Evolutionary conservation across 2,888 invertebrate genomes (phyloP).

Genomic region (Spisula subtruncata): DNA sequence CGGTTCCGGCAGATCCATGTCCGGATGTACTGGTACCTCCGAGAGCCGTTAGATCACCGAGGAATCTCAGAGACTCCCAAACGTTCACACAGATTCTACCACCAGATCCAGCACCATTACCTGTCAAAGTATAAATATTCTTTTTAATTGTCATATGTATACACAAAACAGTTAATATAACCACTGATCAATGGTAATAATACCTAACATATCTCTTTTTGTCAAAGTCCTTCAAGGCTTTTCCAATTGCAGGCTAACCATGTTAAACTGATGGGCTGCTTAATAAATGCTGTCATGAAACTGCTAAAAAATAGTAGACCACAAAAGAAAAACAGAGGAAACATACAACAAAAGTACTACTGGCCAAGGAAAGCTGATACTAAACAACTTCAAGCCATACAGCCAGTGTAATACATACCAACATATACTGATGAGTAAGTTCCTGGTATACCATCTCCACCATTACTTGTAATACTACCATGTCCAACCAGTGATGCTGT

Average conservation of each 20-base stretch:
- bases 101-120: constrained; percentile 78
- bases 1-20: constrained; percentile 77
- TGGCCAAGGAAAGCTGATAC: background rate
- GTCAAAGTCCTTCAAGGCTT: too few species aligned
- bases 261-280: too few species aligned
- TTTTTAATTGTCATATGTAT: too few species aligned
- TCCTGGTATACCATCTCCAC: constrained; percentile 70
- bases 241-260: too few species aligned
- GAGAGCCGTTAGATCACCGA: constrained; percentile 72
- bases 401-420: background rate
- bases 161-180: too few species aligned
- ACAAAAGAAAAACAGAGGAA: background rate
- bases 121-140: constrained; percentile 45
- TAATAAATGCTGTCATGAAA: too few species aligned
- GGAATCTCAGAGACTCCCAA: constrained; percentile 70
- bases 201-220: too few species aligned
- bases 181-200: too few species aligned
- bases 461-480: constrained; percentile 75
- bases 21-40: constrained; percentile 68
- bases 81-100: constrained; percentile 77
- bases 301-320: too few species aligned
- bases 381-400: too few species aligned
- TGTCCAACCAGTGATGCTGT: constrained; percentile 73
- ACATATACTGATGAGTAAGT: constrained; percentile 29
- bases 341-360: background rate